Evolutionary conservation across 2,888 invertebrate genomes (phyloP).

Genomic region (Pilophorus perplexus): DNA sequence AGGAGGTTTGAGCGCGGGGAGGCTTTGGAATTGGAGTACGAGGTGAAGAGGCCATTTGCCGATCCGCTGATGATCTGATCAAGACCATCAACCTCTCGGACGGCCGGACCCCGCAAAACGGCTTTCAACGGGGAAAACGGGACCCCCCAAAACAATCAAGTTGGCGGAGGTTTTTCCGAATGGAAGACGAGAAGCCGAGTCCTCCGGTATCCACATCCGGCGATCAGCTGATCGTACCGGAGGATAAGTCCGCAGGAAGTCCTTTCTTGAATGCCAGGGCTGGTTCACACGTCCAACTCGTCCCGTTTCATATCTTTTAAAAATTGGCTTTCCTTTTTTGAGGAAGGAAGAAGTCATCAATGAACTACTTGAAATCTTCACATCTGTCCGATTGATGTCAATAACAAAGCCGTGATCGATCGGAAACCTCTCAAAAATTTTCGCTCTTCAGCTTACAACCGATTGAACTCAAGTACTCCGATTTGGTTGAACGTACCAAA

Average conservation of each 20-base stretch:
- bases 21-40: too few species aligned
- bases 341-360: too few species aligned
- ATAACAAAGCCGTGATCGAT: too few species aligned
- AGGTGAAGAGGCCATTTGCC: slow-evolving; percentile 17
- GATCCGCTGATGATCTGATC: slow-evolving; percentile 16
- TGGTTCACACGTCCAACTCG: slow-evolving; percentile 24
- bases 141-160: slow-evolving; percentile 25
- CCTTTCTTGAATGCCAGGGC: neutral
- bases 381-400: too few species aligned
- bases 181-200: slow-evolving; percentile 28
- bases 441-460: too few species aligned
- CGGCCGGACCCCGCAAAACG: too few species aligned
- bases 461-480: too few species aligned
- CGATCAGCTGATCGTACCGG: slow-evolving; percentile 13
- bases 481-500: too few species aligned
- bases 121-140: slow-evolving; percentile 28
- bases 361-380: too few species aligned
- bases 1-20: too few species aligned
- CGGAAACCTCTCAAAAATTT: too few species aligned
- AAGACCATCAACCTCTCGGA: slow-evolving; percentile 22
- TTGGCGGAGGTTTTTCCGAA: slow-evolving; percentile 18
- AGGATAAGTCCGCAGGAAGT: slow-evolving; percentile 5
- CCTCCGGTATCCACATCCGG: slow-evolving; percentile 14
- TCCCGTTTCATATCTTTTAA: slow-evolving; percentile 13
- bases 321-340: neutral